phyloP scores from a whole-genome alignment of 2,888 invertebrate genomes.

The Nematopogon swammerdamellus region DNA sequence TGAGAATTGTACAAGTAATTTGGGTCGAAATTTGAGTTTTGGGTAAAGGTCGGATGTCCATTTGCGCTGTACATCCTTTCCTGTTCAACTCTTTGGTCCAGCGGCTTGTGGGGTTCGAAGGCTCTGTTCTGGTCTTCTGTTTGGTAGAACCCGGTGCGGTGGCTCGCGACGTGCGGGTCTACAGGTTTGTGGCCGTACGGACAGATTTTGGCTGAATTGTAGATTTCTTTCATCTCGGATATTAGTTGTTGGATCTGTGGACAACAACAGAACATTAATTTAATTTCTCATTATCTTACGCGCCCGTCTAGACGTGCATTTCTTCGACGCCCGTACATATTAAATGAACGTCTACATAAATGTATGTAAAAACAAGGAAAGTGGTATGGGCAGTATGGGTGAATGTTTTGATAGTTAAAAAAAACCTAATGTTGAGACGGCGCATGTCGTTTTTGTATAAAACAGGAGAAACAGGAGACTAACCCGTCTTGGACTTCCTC shows the following conservation, averaged over 20 bases:
- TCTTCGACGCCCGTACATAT: no score
- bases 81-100: slow-evolving; percentile 2
- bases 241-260: slow-evolving; percentile 67
- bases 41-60: neutral
- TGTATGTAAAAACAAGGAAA: no score
- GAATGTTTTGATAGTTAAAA: no score
- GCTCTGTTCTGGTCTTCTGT: slow-evolving; percentile 1
- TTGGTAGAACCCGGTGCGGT: slow-evolving; percentile 2
- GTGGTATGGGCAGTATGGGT: no score
- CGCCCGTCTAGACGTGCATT: no score
- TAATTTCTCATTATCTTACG: neutral
- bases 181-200: slow-evolving; percentile 58
- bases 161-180: slow-evolving; percentile 33
- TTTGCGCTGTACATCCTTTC: neutral
- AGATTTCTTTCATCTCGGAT: slow-evolving; percentile 76
- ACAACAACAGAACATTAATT: slow-evolving; percentile 5
- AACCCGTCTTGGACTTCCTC: no score
- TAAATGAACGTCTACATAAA: no score
- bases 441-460: no score
- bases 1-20: slow-evolving; percentile 3
- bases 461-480: no score
- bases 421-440: no score
- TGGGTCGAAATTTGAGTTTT: neutral
- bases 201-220: slow-evolving; percentile 69
- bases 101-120: no score